Conservation (phyloP, 2,888 invertebrate species). For the Dolichopus griseipennis region DNA sequence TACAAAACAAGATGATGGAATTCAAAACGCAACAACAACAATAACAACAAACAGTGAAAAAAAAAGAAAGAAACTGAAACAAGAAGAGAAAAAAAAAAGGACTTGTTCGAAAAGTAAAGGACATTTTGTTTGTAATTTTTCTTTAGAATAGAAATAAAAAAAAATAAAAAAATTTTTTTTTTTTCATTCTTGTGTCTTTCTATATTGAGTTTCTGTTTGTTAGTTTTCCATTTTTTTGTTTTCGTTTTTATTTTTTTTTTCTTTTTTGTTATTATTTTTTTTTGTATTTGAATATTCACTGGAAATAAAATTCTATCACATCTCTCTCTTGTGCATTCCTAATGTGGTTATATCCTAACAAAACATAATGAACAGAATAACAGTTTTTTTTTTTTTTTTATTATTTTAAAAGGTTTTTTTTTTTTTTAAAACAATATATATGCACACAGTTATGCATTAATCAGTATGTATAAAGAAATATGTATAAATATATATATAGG, state of each 20-base stretch:
- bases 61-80: background rate
- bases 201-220: too few species aligned
- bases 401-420: too few species aligned
- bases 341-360: background rate
- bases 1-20: constrained; percentile 1
- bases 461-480: too few species aligned
- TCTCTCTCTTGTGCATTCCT: constrained; percentile 4
- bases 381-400: background rate
- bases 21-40: background rate
- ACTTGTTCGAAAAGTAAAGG: background rate
- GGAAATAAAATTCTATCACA: background rate
- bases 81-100: background rate
- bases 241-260: background rate
- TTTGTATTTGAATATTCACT: background rate
- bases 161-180: background rate
- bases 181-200: too few species aligned
- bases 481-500: too few species aligned
- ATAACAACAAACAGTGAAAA: background rate
- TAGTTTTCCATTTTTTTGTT: background rate
- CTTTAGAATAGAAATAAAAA: background rate
- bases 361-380: constrained; percentile 1
- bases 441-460: too few species aligned
- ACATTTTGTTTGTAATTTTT: background rate
- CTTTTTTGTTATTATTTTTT: background rate
- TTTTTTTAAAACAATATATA: too few species aligned